These are phyloP conservation scores for Gavia stellata DNA, from an alignment of 2,113 vertebrate genomes.

Conservation along the genomic window DNA sequence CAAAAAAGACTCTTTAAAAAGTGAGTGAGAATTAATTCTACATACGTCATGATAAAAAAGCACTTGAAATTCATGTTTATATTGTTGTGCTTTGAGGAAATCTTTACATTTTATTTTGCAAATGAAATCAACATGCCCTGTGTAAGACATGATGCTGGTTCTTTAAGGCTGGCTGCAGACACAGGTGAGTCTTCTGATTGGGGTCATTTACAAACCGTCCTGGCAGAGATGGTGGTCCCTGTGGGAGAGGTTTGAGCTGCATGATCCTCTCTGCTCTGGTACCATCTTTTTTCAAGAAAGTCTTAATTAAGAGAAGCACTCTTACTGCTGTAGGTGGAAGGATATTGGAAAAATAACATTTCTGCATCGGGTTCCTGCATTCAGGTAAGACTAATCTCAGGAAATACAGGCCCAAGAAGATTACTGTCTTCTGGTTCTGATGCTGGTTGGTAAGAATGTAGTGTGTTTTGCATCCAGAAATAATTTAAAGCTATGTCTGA, in stretches of 20 bases:
- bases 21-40: neutral
- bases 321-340: neutral
- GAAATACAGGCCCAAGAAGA: neutral
- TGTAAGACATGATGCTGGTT: neutral
- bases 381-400: neutral
- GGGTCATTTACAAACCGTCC: neutral
- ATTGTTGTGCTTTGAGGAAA: neutral
- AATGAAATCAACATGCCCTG: neutral
- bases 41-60: neutral
- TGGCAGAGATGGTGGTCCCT: neutral
- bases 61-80: neutral
- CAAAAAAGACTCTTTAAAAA: neutral
- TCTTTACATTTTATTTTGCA: neutral
- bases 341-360: neutral
- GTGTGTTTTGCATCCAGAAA: neutral
- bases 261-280: neutral
- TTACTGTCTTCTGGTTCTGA: neutral
- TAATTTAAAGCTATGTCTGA: neutral
- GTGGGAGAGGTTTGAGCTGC: neutral
- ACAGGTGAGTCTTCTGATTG: neutral
- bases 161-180: neutral
- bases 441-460: neutral
- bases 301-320: neutral
- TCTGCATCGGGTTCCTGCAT: neutral
- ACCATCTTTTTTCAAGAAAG: neutral